Conservation (phyloP, 2,797 vertebrate genomes). For the Oceanodroma leucorhoa region DNA sequence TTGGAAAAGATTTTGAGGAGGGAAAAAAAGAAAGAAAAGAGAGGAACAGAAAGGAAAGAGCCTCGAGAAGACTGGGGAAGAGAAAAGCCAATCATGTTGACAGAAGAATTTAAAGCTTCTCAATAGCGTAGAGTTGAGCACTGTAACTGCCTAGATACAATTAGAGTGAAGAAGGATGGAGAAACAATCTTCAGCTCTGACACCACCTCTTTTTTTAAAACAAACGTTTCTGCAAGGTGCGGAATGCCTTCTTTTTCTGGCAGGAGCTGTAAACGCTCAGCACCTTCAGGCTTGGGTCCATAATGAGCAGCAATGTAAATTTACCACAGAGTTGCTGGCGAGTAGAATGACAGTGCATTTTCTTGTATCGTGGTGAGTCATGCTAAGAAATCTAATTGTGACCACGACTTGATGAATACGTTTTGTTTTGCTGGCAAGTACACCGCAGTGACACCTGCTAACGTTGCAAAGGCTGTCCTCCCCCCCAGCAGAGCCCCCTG, state of each 20-base stretch:
- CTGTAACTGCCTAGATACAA: neutral
- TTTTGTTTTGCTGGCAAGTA: neutral
- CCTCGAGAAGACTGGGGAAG: neutral
- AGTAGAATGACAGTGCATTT: neutral
- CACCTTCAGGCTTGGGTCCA: neutral
- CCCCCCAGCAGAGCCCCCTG: neutral
- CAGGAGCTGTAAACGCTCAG: neutral
- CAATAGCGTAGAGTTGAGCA: neutral
- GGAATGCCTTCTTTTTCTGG: neutral
- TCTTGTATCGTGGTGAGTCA: neutral
- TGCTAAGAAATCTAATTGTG: neutral
- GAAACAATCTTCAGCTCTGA: neutral
- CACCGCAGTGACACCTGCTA: neutral
- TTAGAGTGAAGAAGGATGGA: neutral
- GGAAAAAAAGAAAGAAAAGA: neutral
- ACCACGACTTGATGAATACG: neutral
- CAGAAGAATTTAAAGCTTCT: neutral
- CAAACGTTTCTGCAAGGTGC: neutral
- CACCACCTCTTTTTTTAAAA: neutral
- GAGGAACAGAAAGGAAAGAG: neutral
- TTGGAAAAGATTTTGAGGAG: neutral
- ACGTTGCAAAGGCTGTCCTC: neutral
- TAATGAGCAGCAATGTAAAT: neutral
- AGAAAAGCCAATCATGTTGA: neutral
- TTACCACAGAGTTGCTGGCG: neutral